Conservation (phyloP, 1,140 invertebrate species). For the Hyles vespertilio region DNA sequence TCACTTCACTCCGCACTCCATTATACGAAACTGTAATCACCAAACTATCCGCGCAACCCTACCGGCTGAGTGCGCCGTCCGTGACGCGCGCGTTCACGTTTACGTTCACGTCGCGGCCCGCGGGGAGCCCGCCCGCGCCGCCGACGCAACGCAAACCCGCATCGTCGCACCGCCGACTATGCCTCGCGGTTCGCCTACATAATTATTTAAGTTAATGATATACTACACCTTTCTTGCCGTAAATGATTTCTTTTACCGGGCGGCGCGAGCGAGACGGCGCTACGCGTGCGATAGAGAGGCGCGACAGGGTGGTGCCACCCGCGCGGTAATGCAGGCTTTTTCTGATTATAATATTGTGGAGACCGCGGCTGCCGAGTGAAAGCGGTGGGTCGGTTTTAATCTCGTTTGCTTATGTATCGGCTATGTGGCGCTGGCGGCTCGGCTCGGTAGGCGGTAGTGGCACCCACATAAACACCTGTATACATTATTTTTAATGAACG, state of each 20-base stretch:
- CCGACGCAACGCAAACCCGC: too few relatives aligned
- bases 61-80: conserved; percentile 5
- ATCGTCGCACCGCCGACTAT: conserved; percentile 17
- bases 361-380: conserved; percentile 37
- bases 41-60: conserved; percentile 43
- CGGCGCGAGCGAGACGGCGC: conserved; percentile 25
- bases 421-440: neutral
- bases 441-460: neutral
- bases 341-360: conserved; percentile 48
- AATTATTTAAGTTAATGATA: conserved; percentile 73
- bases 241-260: conserved; percentile 56
- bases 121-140: neutral
- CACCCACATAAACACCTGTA: too few relatives aligned
- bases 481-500: too few relatives aligned
- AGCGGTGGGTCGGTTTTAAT: conserved; percentile 50
- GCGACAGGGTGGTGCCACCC: conserved; percentile 42
- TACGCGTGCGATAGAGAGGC: conserved; percentile 27
- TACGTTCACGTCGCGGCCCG: conserved; percentile 19
- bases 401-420: conserved; percentile 50
- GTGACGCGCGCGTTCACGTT: conserved; percentile 26
- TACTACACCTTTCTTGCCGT: conserved; percentile 58
- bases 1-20: conserved; percentile 52
- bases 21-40: conserved; percentile 66
- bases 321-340: conserved; percentile 27
- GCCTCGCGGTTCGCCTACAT: conserved; percentile 40